phyloP scores from a whole-genome alignment of 2,113 vertebrate genomes.

The Vireo altiloquus region DNA sequence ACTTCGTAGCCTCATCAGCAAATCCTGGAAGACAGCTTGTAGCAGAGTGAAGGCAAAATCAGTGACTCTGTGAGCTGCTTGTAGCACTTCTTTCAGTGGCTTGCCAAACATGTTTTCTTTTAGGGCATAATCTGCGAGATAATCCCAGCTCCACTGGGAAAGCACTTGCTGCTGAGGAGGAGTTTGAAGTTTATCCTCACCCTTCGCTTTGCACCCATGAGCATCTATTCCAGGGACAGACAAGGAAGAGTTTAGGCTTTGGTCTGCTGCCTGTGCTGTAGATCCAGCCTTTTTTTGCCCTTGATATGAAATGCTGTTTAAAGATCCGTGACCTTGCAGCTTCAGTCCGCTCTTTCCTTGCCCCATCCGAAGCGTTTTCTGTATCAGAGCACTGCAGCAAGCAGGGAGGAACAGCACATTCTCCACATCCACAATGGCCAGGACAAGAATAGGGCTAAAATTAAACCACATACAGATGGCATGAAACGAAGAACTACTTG shows the following conservation, averaged over 20 bases:
- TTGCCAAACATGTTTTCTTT: not conserved
- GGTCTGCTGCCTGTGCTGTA: not conserved
- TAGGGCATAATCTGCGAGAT: slow-evolving; percentile 1
- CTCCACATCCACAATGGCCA: not conserved
- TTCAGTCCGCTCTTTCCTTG: not conserved
- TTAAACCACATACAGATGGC: slow-evolving; percentile 3
- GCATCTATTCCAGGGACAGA: not conserved
- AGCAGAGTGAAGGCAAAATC: not conserved
- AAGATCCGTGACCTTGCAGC: not conserved
- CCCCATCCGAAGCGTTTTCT: not conserved
- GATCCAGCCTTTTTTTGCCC: not conserved
- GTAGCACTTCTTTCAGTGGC: not conserved
- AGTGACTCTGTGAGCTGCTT: not conserved
- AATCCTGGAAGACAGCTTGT: not conserved
- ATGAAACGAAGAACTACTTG: not conserved
- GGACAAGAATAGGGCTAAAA: slow-evolving; percentile 7
- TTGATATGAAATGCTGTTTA: not conserved
- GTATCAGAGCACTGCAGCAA: not conserved
- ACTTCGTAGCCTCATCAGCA: not conserved
- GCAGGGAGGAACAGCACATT: not conserved
- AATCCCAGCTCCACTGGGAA: not conserved
- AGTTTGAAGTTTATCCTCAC: not conserved
- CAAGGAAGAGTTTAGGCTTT: not conserved
- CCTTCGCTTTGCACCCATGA: not conserved
- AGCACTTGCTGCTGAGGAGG: not conserved